A percentile compares a stretch with the other conserved stretches of the same genome.
phyloP scores from a whole-genome alignment of 1,140 invertebrate genomes.

The Vollenhovia emeryi region DNA sequence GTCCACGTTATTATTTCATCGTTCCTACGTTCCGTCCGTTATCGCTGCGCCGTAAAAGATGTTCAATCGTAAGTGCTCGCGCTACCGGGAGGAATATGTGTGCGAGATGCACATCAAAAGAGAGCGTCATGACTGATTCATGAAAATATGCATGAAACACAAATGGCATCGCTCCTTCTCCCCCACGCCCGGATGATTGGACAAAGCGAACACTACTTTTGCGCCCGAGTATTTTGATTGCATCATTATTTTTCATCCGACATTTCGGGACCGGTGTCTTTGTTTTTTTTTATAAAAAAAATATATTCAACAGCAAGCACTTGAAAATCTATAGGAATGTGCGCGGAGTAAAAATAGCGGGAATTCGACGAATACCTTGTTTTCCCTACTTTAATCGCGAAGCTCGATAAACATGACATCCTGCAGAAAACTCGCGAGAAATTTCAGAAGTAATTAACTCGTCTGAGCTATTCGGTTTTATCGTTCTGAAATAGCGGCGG shows the following conservation, averaged over 20 bases:
- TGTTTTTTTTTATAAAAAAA: neutral
- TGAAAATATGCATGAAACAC: slow-evolving; percentile 23
- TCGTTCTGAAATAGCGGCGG: neutral
- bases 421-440: neutral
- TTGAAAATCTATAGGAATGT: neutral
- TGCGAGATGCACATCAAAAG: neutral
- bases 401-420: neutral
- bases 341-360: neutral
- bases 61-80: neutral
- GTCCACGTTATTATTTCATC: neutral
- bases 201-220: neutral
- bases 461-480: neutral
- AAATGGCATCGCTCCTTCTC: neutral
- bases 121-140: neutral
- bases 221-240: neutral
- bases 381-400: neutral
- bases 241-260: slow-evolving; percentile 7
- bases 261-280: neutral
- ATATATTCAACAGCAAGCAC: neutral
- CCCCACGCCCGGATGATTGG: neutral
- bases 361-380: neutral
- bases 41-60: neutral
- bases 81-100: neutral
- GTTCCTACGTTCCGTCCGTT: neutral
- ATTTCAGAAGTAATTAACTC: neutral